These are phyloP conservation scores for Drosophila pseudotakahashii DNA, from an alignment of 2,888 invertebrate genomes.

Conservation along the genomic window DNA sequence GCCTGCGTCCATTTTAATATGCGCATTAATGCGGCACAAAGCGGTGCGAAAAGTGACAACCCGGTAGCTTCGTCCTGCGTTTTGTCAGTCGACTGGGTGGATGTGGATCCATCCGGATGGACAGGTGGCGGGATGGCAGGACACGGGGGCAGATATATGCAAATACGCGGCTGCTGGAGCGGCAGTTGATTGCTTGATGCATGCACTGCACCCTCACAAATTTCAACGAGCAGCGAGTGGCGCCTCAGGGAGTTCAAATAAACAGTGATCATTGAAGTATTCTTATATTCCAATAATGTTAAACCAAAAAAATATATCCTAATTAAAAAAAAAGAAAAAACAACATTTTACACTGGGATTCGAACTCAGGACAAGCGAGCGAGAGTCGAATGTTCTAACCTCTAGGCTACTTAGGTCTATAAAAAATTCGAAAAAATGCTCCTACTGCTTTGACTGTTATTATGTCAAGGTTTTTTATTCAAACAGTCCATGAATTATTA, in stretches of 20 bases:
- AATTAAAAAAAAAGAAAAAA: no score
- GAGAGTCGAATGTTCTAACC: no score
- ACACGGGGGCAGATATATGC: slow-evolving; percentile 49
- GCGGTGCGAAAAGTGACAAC: slow-evolving; percentile 71
- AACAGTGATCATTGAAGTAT: no score
- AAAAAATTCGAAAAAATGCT: no score
- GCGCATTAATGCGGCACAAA: slow-evolving; percentile 73
- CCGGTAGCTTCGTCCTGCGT: slow-evolving; percentile 18
- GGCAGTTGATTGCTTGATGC: slow-evolving; percentile 60
- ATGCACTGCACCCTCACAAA: slow-evolving; percentile 23
- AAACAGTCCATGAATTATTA: no score
- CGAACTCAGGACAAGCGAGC: no score
- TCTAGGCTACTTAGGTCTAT: no score
- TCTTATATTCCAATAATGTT: no score
- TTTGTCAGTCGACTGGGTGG: slow-evolving; percentile 8
- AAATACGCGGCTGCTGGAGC: slow-evolving; percentile 57
- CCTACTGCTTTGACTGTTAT: no score
- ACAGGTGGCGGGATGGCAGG: not conserved
- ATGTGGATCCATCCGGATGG: not conserved
- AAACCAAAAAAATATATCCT: no score
- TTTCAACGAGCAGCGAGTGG: slow-evolving; percentile 7
- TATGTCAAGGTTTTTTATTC: no score
- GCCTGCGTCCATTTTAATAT: slow-evolving; percentile 59
- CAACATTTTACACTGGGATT: no score
- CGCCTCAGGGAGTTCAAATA: not conserved